A percentile compares a stretch with the other conserved stretches of the same genome.
These are phyloP conservation scores for Melolontha melolontha DNA, from an alignment of 2,888 invertebrate species.

Conservation along the genomic window DNA sequence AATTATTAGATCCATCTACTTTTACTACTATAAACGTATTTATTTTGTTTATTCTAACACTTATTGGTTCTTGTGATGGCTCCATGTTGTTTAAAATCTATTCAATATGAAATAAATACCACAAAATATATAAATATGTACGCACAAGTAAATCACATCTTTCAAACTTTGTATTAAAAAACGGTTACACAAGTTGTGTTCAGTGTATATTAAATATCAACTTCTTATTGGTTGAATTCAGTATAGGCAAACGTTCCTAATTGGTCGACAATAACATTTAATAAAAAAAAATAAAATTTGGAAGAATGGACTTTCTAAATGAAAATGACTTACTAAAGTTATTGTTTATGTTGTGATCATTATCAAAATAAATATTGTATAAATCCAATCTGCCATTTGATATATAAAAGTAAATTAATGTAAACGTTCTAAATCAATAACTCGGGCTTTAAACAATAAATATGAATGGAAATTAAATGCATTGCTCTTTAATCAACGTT, in stretches of 20 bases:
- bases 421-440: constrained; percentile 11
- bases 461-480: constrained; percentile 30
- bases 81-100: constrained; percentile 66
- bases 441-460: not conserved
- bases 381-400: too few species aligned
- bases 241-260: constrained; percentile 4
- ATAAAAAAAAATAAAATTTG: too few species aligned
- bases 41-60: constrained; percentile 75
- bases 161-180: constrained; percentile 22
- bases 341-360: too few species aligned
- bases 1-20: constrained; percentile 60
- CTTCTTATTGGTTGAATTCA: constrained; percentile 10
- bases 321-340: too few species aligned
- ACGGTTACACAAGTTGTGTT: constrained; percentile 31
- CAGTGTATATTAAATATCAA: not conserved
- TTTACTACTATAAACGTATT: constrained; percentile 72
- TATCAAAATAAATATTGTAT: too few species aligned
- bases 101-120: not conserved
- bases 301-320: too few species aligned
- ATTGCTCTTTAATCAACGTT: constrained; percentile 29
- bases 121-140: constrained; percentile 6
- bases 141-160: not conserved
- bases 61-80: constrained; percentile 75
- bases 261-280: constrained; percentile 2
- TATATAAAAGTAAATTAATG: not conserved